Percentiles rank a stretch among this genome's conserved stretches.
phyloP scores from a whole-genome alignment of 2,888 invertebrate species.

The Eupithecia centaureata region DNA sequence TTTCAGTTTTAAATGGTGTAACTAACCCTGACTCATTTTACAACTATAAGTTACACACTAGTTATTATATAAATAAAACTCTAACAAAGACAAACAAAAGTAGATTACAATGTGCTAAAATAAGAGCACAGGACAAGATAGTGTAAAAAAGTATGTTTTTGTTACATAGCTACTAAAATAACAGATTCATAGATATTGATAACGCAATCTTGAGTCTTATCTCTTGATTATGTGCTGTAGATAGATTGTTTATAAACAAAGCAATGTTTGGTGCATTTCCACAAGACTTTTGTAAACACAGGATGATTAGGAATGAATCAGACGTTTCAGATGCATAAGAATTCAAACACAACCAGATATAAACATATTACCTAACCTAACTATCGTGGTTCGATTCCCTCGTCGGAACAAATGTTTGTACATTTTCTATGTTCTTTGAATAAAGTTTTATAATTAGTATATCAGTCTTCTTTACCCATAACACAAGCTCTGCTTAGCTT shows the following conservation, averaged over 20 bases:
- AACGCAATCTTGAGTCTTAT: constrained; percentile 11
- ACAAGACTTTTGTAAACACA: background rate
- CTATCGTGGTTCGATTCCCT: too few relatives aligned
- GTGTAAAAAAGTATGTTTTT: background rate
- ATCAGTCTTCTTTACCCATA: too few relatives aligned
- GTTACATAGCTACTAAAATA: background rate
- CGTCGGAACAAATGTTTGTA: too few relatives aligned
- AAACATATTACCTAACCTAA: background rate
- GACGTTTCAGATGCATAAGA: background rate
- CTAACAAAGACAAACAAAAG: background rate
- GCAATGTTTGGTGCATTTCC: background rate
- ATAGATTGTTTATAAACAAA: background rate
- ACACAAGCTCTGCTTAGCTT: too few relatives aligned
- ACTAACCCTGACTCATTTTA: too few relatives aligned
- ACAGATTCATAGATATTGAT: constrained; percentile 8
- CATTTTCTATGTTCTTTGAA: too few relatives aligned
- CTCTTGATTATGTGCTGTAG: background rate
- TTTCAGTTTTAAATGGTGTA: too few relatives aligned
- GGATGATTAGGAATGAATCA: background rate
- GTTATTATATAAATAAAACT: background rate
- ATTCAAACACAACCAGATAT: background rate
- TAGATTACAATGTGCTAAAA: background rate
- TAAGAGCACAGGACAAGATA: background rate
- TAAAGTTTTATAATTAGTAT: too few relatives aligned
- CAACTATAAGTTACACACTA: background rate